phyloP scores from a whole-genome alignment of 2,888 invertebrate species.

The Apeira syringaria region DNA sequence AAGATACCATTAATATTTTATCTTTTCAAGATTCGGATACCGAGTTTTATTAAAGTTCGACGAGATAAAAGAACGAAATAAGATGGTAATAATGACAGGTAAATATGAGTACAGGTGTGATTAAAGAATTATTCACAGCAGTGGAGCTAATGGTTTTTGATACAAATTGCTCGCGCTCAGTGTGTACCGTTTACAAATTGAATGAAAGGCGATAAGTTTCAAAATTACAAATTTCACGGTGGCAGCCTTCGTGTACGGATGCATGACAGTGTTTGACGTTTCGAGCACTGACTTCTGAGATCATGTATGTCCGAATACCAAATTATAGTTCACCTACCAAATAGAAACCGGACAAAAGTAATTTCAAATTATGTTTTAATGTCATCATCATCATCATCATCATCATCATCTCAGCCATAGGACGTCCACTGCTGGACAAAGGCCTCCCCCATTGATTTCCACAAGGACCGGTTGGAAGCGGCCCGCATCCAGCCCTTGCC shows the following conservation, averaged over 20 bases:
- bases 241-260: slow-evolving; percentile 42
- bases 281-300: slow-evolving; percentile 39
- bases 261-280: slow-evolving; percentile 58
- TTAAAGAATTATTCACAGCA: slow-evolving; percentile 47
- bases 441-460: no score
- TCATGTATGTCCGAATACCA: slow-evolving; percentile 52
- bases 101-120: slow-evolving; percentile 36
- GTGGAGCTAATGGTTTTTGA: slow-evolving; percentile 33
- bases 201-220: slow-evolving; percentile 49
- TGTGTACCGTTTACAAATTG: slow-evolving; percentile 36
- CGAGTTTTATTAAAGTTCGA: slow-evolving; percentile 41
- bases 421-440: no score
- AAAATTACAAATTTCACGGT: slow-evolving; percentile 73
- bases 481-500: no score
- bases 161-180: slow-evolving; percentile 37
- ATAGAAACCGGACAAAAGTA: background rate
- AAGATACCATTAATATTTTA: slow-evolving; percentile 24
- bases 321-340: slow-evolving; percentile 37
- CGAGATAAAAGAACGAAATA: slow-evolving; percentile 32
- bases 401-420: no score
- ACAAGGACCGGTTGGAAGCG: no score
- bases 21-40: slow-evolving; percentile 24
- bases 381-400: no score
- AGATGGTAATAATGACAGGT: slow-evolving; percentile 34
- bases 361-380: slow-evolving; percentile 4